Evolutionary conservation across 2,888 invertebrate genomes (phyloP), one percentile per base, ranked within the genome.

Genomic region (Steromphala cineraria): DNA sequence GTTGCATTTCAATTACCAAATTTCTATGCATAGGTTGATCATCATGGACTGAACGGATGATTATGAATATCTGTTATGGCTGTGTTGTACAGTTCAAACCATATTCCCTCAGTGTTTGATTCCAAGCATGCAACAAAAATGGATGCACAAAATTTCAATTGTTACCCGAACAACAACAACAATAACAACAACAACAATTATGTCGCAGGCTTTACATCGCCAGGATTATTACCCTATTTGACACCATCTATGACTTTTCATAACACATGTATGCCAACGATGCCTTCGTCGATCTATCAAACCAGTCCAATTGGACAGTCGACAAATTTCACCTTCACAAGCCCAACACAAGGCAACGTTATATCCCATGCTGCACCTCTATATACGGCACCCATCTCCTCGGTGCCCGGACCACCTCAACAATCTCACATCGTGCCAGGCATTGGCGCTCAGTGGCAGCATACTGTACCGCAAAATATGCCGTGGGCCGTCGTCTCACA

Each of bases 401-500:
- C n/a, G 1, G 55, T 46, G 1, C 40, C 28, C 3, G 21, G 13
- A n/a, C 56, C 55, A 21, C 36, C 74, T 5, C 56, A n/a, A 3
- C 36, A 21, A 36, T 52, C 75, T 28, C 28, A 75, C 19, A 62
- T 80, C 13, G 86, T 82, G 0, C 87, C 87, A 8, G 87, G 87
- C 0, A 74, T 85, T 0, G 87, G 87, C 0, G 80, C 84, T 21
- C 80, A 81, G n/a, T 88, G 88, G 88, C 88, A 88, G 71, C 88
- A 88, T 52, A 82, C 87, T 21, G 83, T 87, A n/a, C 87, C 87
- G 8, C 81, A 80, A 10, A 81, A 83, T 2, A 87, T 87, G 86
- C 87, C 86, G 10, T 87, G 86, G 86, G 52, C 36, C 67, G 21
- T 40, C 78, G 40, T 24, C 28, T 24, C 62, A 36, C 78, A 78